Percentiles rank a stretch among this genome's conserved stretches.
These are phyloP conservation scores for Carcharodon carcharias DNA, from an alignment of 2,797 vertebrate genomes.

Conservation along the genomic window DNA sequence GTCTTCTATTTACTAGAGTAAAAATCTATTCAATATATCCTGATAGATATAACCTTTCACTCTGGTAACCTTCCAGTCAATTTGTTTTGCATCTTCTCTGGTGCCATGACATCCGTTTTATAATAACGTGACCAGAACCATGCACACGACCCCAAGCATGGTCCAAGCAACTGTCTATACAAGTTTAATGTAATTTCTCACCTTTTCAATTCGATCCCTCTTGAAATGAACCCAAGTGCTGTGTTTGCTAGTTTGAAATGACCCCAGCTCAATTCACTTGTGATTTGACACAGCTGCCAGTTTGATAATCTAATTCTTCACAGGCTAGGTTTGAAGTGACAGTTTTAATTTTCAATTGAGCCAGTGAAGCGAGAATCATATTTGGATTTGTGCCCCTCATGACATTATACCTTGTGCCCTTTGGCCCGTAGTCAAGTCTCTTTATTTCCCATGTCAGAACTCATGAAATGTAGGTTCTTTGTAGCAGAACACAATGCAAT, in stretches of 20 bases:
- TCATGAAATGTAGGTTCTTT: background rate
- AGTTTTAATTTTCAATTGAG: background rate
- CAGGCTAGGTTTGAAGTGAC: background rate
- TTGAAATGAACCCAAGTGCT: background rate
- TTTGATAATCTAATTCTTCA: conserved; percentile 22
- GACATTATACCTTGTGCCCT: background rate
- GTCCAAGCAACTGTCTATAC: background rate
- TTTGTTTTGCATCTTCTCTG: background rate
- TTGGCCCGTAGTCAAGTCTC: background rate
- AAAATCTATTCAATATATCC: background rate
- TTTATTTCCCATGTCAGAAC: background rate
- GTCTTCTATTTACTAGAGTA: background rate
- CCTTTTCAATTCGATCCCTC: background rate
- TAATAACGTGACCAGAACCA: background rate
- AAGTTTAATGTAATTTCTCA: background rate
- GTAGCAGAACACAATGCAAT: background rate
- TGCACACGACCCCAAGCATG: background rate
- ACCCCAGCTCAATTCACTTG: background rate
- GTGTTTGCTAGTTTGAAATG: background rate
- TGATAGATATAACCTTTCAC: no score
- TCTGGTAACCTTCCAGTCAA: background rate
- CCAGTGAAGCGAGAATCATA: background rate
- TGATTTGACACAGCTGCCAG: conserved; percentile 3
- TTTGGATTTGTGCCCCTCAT: background rate
- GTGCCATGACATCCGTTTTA: background rate